A percentile compares a stretch with the other conserved stretches of the same genome.
Evolutionary conservation across 1,140 invertebrate genomes (phyloP).

Genomic region (Pygmarrhopalites habei): DNA sequence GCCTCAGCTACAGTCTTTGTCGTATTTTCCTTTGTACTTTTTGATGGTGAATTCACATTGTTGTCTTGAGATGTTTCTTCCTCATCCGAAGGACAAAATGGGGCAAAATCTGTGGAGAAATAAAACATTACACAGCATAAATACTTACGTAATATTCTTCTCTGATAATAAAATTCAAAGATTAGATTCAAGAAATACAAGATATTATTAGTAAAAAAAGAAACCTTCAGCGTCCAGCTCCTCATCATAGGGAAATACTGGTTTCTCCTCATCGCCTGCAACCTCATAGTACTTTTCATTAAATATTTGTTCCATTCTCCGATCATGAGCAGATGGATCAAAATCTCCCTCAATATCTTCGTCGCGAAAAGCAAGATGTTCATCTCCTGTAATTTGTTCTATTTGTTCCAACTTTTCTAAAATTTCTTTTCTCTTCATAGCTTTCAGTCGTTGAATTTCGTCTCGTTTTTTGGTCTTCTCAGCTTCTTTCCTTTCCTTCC

Average conservation of each 20-base stretch:
- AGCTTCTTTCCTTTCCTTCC: constrained; percentile 67
- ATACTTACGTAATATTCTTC: neutral
- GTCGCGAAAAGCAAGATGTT: constrained; percentile 49
- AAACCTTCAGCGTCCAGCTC: constrained; percentile 48
- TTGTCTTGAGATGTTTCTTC: too few species aligned
- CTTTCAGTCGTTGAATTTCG: constrained; percentile 78
- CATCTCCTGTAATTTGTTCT: constrained; percentile 80
- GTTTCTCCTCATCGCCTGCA: constrained; percentile 62
- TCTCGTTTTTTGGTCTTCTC: constrained; percentile 76
- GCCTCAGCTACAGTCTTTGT: neutral
- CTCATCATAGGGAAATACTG: constrained; percentile 71
- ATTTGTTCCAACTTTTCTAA: constrained; percentile 78
- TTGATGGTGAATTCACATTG: too few species aligned
- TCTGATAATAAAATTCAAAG: neutral
- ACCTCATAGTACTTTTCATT: constrained; percentile 74
- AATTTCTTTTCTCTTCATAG: constrained; percentile 83
- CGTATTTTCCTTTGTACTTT: too few species aligned
- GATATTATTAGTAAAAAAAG: too few species aligned
- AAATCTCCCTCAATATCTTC: constrained; percentile 78
- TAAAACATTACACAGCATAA: neutral
- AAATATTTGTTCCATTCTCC: constrained; percentile 78
- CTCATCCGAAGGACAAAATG: neutral
- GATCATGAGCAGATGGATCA: constrained; percentile 81
- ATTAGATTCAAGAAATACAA: neutral
- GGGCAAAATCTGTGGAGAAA: too few species aligned